Base-by-base conservation (phyloP, 2,888 invertebrate genomes). In the Ophonus ardosiacus region DNA sequence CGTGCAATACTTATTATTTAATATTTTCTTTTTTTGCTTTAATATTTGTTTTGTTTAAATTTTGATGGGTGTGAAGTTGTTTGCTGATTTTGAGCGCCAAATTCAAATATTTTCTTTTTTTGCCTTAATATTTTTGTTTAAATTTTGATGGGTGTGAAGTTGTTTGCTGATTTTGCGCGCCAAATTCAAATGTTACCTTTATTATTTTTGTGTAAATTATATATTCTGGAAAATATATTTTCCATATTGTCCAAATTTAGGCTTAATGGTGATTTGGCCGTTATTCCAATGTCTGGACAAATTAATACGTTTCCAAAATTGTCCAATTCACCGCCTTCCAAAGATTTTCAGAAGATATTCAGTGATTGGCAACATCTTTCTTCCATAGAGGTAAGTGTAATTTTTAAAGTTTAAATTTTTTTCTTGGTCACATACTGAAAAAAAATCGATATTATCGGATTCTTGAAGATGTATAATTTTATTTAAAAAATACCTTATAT, bases 351-450 rank as follows among this genome's bases (percentile, higher is more conserved):
- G 63, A 92, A 92, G 88, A 91, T 92, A 86, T 90, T 93, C 86
- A 91, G 89, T 74, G 93, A 93, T 85, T 93, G 92, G 92, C 92
- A 92, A 85, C 92, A 92, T 78, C 89, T 92, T 84, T 91, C 92
- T 63, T 90, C 90, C 83, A 87, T 92, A 81, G 92, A 92, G 90
- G 92, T 92, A 87, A 6, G 61, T 65, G 3, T n/a, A 31, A 21
- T 21, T 63, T 21, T 21, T 61, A 2, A 59, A 7, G n/a, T n/a
- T n/a, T n/a, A n/a, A n/a, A n/a, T n/a, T n/a, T n/a, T n/a, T n/a
- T n/a, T n/a, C n/a, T n/a, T n/a, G n/a, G n/a, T n/a, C n/a, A n/a
- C n/a, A n/a, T n/a, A n/a, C n/a, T n/a, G n/a, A n/a, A n/a, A n/a
- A n/a, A n/a, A n/a, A n/a, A n/a, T n/a, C n/a, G n/a, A n/a, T n/a